Conservation (phyloP, 1,140 invertebrate species). For the Formica selysi region DNA sequence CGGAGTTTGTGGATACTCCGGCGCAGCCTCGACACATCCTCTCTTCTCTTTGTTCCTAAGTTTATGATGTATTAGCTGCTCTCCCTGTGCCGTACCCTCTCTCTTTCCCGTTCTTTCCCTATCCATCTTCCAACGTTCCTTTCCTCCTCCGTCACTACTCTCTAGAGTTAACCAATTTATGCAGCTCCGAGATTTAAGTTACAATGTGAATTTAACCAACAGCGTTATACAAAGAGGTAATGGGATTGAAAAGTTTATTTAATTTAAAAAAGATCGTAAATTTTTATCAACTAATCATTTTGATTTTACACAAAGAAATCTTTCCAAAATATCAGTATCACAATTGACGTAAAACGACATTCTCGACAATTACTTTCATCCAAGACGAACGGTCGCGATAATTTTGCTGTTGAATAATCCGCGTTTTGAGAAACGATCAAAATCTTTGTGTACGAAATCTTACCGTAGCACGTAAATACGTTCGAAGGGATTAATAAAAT, state of each 20-base stretch:
- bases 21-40: slow-evolving; percentile 83
- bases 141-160: slow-evolving; percentile 34
- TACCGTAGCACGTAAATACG: slow-evolving; percentile 64
- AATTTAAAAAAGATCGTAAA: background rate
- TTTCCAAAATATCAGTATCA: background rate
- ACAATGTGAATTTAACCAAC: slow-evolving; percentile 33
- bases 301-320: background rate
- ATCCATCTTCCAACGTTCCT: slow-evolving; percentile 46
- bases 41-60: slow-evolving; percentile 84
- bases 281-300: background rate
- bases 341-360: background rate
- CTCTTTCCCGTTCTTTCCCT: slow-evolving; percentile 70
- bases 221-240: background rate
- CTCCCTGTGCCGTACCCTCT: slow-evolving; percentile 70
- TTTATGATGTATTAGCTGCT: slow-evolving; percentile 86
- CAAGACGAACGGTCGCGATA: background rate
- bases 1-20: slow-evolving; percentile 79
- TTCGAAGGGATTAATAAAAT: slow-evolving; percentile 75
- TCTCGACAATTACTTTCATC: slow-evolving; percentile 46
- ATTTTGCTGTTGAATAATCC: slow-evolving; percentile 1
- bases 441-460: slow-evolving; percentile 34
- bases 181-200: slow-evolving; percentile 59
- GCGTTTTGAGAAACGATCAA: slow-evolving; percentile 6
- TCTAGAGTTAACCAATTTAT: slow-evolving; percentile 71
- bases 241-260: background rate